Percentiles rank a stretch among this genome's conserved stretches.
phyloP scores from a whole-genome alignment of 2,113 vertebrate species.

The Ctenomys sociabilis region DNA sequence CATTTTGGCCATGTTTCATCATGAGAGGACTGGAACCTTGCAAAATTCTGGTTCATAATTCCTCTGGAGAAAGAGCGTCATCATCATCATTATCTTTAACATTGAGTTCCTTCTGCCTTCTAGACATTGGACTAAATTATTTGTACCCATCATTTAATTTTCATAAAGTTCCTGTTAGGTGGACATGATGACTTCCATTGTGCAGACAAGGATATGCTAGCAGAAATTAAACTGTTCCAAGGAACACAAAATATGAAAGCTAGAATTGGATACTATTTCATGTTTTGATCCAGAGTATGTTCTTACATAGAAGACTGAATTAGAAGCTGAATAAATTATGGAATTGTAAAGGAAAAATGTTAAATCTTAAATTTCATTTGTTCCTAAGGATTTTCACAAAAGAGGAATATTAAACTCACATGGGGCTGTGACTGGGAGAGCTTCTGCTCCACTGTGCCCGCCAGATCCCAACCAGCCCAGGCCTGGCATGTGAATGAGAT shows the following conservation, averaged over 20 bases:
- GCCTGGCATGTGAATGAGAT: no score
- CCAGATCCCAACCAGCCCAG: no score
- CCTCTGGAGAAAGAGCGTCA: background rate
- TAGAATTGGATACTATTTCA: background rate
- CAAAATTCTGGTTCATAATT: background rate
- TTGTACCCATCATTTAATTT: background rate
- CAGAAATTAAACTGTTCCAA: background rate
- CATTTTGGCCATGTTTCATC: background rate
- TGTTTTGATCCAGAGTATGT: background rate
- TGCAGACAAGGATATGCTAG: background rate
- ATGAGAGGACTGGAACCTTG: background rate
- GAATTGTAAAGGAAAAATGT: background rate
- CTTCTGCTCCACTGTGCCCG: no score
- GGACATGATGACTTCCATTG: background rate
- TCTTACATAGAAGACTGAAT: background rate
- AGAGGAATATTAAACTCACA: background rate
- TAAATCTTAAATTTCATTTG: background rate
- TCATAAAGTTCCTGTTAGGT: background rate
- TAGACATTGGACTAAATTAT: background rate
- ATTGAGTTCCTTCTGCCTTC: background rate
- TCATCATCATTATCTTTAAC: background rate
- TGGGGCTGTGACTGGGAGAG: background rate
- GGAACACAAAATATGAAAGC: background rate
- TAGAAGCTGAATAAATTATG: background rate
- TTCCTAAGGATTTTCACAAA: constrained; percentile 20